Evolutionary conservation across 2,797 vertebrate species (phyloP).

Genomic region (Sciurus carolinensis): DNA sequence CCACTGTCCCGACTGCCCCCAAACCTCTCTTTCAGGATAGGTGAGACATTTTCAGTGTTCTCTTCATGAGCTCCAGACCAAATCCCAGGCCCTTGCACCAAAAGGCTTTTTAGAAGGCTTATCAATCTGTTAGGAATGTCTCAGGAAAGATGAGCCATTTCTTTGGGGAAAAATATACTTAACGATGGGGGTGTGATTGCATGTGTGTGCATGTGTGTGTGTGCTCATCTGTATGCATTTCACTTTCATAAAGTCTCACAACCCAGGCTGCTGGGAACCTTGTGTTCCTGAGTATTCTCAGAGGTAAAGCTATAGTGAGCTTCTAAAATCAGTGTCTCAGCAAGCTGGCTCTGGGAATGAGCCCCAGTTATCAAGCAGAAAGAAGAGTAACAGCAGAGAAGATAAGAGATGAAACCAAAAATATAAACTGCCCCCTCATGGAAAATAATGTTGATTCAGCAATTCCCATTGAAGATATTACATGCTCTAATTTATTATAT

Average conservation of each 20-base stretch:
- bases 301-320: conserved; percentile 54
- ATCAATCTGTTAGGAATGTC: conserved; percentile 81
- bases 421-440: conserved; percentile 53
- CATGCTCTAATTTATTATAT: conserved; percentile 83
- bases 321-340: conserved; percentile 66
- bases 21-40: conserved; percentile 24
- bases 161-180: conserved; percentile 67
- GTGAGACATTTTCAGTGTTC: conserved; percentile 70
- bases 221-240: conserved; percentile 60
- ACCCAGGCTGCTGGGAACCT: conserved; percentile 53
- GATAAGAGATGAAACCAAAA: conserved; percentile 84
- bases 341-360: conserved; percentile 62
- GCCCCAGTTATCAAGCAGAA: conserved; percentile 67
- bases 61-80: conserved; percentile 79
- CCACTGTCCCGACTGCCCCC: conserved; percentile 36
- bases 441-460: conserved; percentile 79
- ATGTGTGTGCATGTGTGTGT: neutral
- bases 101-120: conserved; percentile 73
- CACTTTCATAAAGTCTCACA: conserved; percentile 67
- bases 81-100: conserved; percentile 70
- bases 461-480: conserved; percentile 79
- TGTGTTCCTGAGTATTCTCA: conserved; percentile 61
- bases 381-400: conserved; percentile 72
- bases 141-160: conserved; percentile 86
- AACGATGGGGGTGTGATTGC: conserved; percentile 49